Conservation (phyloP, 2,888 invertebrate species). For the Ptychoptera contaminata region DNA sequence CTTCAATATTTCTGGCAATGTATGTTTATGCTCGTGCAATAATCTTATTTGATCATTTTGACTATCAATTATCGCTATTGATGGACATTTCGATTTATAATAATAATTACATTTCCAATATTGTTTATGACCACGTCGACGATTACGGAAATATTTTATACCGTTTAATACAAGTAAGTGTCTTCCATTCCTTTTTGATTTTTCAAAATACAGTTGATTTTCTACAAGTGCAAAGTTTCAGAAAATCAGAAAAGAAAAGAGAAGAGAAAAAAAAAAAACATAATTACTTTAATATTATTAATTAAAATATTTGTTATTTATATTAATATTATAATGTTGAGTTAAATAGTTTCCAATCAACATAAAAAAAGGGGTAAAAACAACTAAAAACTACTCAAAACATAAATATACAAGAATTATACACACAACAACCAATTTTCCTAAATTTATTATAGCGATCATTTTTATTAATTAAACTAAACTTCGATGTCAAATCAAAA, state of each 20-base stretch:
- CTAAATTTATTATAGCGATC: too few relatives aligned
- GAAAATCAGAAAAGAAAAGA: slow-evolving; percentile 4
- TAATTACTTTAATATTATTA: too few relatives aligned
- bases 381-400: too few relatives aligned
- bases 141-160: slow-evolving; percentile 30
- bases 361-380: too few relatives aligned
- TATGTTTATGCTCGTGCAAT: slow-evolving; percentile 28
- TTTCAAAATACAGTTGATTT: slow-evolving; percentile 28
- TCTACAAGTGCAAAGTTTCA: too few relatives aligned
- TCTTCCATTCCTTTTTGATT: slow-evolving; percentile 31
- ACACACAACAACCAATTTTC: too few relatives aligned
- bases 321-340: too few relatives aligned
- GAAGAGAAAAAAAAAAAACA: slow-evolving; percentile 1
- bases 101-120: slow-evolving; percentile 33
- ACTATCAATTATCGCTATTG: slow-evolving; percentile 30
- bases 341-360: too few relatives aligned
- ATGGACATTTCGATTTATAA: slow-evolving; percentile 31
- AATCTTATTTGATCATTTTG: slow-evolving; percentile 23
- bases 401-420: too few relatives aligned
- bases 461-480: too few relatives aligned
- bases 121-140: slow-evolving; percentile 28
- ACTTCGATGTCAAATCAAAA: too few relatives aligned
- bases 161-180: slow-evolving; percentile 30
- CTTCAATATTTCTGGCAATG: slow-evolving; percentile 13
- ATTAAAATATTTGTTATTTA: too few relatives aligned